Base-by-base conservation (phyloP, 2,797 vertebrate species). In the Chromis chromis region DNA sequence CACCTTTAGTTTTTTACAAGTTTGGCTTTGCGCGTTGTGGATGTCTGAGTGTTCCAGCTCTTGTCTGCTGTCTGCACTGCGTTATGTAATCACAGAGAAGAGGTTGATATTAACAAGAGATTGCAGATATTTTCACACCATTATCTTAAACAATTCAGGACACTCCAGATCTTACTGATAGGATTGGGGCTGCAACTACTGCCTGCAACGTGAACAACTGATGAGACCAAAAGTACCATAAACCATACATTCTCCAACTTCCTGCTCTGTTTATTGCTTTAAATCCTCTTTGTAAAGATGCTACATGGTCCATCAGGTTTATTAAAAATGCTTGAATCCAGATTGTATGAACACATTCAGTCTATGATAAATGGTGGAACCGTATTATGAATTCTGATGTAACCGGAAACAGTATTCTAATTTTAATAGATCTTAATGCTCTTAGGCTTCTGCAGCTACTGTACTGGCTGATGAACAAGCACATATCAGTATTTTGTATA, bases 371-470 rank as follows among this genome's bases (percentile, higher is more conserved):
- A 31, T 31, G 31, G 8, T 50, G 22, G 10, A 50, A 24, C 16
- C n/a, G 53, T 39, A 25, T 44, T 31, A 55, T 21, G 4, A n/a
- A 4, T 31, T 55, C 6, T 56, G 1, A 13, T 44, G 19, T 8
- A 46, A 46, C 44, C 44, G 4, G 4, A 40, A 40, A 40, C 39
- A 46, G 17, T 46, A 19, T n/a, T 9, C 19, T 17, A 17, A 25
- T n/a, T 39, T n/a, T 2, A 46, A 8, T 31, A 11, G 2, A 33
- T 14, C 0, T 55, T 6, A 17, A 14, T 0, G 22, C 1, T 28
- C 50, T 65, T 6, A 58, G 53, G 52, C 71, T 24, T 42, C 62
- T 66, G 50, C 1, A 74, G 81, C 81, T 86, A 73, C 88, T 39
- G 79, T 80, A 74, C 60, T 25, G 0, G 31, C 48, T n/a, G 27